Evolutionary conservation across 2,888 invertebrate genomes (phyloP).

Genomic region (Pseudanteris insignis): DNA sequence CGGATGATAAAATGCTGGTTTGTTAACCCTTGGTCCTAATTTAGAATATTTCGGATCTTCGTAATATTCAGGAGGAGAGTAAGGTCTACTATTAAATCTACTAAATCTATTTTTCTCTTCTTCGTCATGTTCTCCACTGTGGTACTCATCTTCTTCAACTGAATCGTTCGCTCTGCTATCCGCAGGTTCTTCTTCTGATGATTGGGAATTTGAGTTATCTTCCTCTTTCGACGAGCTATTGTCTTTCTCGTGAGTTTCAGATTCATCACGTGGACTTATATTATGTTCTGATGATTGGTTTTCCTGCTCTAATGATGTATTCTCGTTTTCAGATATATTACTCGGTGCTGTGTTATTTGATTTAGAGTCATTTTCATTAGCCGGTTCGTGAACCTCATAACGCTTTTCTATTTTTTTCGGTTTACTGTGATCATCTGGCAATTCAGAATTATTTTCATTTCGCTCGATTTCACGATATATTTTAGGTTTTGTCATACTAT

Average conservation of each 20-base stretch:
- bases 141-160: slow-evolving; percentile 24
- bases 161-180: slow-evolving; percentile 26
- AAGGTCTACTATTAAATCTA: slow-evolving; percentile 52
- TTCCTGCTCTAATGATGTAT: too few relatives aligned
- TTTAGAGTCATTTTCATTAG: slow-evolving; percentile 36
- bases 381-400: slow-evolving; percentile 46
- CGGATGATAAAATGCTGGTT: slow-evolving; percentile 59
- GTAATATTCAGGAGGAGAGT: slow-evolving; percentile 57
- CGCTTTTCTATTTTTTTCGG: slow-evolving; percentile 25
- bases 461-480: slow-evolving; percentile 25
- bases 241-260: too few relatives aligned
- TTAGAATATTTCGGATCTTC: slow-evolving; percentile 56
- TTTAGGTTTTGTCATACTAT: slow-evolving; percentile 18
- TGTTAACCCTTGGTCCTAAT: slow-evolving; percentile 57
- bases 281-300: not conserved
- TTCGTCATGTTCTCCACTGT: slow-evolving; percentile 8
- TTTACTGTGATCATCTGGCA: slow-evolving; percentile 1
- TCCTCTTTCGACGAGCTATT: too few relatives aligned
- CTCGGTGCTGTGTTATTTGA: not conserved
- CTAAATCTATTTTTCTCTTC: slow-evolving; percentile 46
- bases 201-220: too few relatives aligned
- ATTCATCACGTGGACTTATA: too few relatives aligned
- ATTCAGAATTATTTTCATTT: slow-evolving; percentile 9
- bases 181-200: too few relatives aligned
- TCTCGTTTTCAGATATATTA: not conserved